These are phyloP conservation scores for Sebastes vulpes DNA, from an alignment of 2,797 vertebrate genomes.

Conservation along the genomic window DNA sequence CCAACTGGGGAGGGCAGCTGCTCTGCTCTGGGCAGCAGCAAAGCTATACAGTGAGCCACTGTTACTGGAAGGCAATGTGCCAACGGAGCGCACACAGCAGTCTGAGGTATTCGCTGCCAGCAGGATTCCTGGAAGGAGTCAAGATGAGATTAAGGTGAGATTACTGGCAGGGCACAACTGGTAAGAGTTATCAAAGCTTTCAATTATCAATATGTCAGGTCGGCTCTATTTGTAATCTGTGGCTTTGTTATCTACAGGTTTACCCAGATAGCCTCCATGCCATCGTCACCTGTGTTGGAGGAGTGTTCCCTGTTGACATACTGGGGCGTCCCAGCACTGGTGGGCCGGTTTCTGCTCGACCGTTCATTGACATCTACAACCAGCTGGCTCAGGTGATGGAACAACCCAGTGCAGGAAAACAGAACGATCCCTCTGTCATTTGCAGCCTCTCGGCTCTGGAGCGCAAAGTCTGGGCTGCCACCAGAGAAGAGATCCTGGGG, in stretches of 20 bases:
- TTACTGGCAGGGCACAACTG: neutral
- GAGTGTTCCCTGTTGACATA: constrained; percentile 84
- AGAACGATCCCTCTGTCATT: constrained; percentile 68
- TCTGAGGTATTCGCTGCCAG: constrained; percentile 84
- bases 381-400: constrained; percentile 73
- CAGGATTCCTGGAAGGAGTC: constrained; percentile 79
- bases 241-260: constrained; percentile 64
- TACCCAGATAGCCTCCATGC: constrained; percentile 86
- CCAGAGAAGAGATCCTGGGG: constrained; percentile 77
- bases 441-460: constrained; percentile 82
- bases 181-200: neutral
- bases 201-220: neutral
- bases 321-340: constrained; percentile 61
- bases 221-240: neutral
- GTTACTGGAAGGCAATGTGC: constrained; percentile 76
- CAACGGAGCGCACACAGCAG: constrained; percentile 86
- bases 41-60: constrained; percentile 82
- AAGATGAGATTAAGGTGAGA: constrained; percentile 85
- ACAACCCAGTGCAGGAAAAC: constrained; percentile 51
- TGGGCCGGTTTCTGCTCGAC: constrained; percentile 65
- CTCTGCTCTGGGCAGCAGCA: constrained; percentile 86
- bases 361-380: constrained; percentile 80
- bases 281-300: constrained; percentile 77
- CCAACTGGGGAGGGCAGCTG: constrained; percentile 79
- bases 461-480: constrained; percentile 79